Evolutionary conservation across 2,797 vertebrate genomes (phyloP).

Genomic region (Novumbra hubbsi): DNA sequence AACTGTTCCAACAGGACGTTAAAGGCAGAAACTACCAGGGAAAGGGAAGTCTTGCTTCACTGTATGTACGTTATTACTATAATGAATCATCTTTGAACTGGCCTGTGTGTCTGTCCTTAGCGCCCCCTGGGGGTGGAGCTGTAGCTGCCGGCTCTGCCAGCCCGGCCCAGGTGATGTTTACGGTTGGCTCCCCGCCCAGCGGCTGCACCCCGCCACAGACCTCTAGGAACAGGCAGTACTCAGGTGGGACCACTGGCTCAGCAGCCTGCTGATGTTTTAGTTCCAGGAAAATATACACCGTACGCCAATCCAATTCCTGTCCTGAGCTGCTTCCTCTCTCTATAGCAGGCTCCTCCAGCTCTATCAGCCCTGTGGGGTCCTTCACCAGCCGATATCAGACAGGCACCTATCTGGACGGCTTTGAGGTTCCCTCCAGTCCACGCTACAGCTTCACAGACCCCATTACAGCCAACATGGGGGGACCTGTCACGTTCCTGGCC

Average conservation of each 20-base stretch:
- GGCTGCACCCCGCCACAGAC: constrained; percentile 85
- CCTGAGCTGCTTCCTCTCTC: background rate
- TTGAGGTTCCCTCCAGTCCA: constrained; percentile 79
- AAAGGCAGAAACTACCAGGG: background rate
- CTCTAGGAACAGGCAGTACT: constrained; percentile 85
- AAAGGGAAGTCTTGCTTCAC: background rate
- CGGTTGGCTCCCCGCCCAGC: constrained; percentile 92
- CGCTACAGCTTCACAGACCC: constrained; percentile 83
- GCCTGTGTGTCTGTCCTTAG: constrained; percentile 56
- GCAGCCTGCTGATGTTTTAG: background rate
- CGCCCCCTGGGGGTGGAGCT: constrained; percentile 76
- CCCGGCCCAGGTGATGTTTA: constrained; percentile 91
- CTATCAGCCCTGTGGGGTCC: constrained; percentile 85
- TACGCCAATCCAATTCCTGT: background rate
- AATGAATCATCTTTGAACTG: background rate
- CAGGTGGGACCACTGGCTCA: constrained; percentile 73
- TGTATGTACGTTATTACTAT: background rate
- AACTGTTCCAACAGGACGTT: background rate
- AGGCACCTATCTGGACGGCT: constrained; percentile 76
- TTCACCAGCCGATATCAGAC: constrained; percentile 80
- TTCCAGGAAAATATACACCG: background rate
- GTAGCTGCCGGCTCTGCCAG: constrained; percentile 77
- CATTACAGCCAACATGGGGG: constrained; percentile 82
- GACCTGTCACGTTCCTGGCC: constrained; percentile 88
- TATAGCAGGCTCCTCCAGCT: constrained; percentile 82